phyloP scores from a whole-genome alignment of 1,140 invertebrate species.

The Liolophura sinensis region DNA sequence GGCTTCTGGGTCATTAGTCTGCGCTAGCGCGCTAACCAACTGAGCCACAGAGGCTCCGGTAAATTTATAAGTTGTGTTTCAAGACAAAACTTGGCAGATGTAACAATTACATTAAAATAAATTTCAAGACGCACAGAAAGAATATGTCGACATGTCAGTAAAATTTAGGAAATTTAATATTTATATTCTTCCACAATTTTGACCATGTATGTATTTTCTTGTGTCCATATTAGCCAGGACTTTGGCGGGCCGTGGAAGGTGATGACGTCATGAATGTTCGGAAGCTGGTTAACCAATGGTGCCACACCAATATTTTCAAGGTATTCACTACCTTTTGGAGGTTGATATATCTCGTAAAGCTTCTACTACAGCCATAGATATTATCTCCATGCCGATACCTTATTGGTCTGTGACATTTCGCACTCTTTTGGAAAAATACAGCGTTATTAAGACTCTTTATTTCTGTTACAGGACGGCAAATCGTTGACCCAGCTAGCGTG shows the following conservation, averaged over 20 bases:
- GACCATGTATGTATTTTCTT: neutral
- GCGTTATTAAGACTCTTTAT: neutral
- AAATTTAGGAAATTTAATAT: neutral
- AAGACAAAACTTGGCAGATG: too few species aligned
- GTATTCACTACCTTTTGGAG: slow-evolving; percentile 10
- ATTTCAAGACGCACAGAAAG: too few species aligned
- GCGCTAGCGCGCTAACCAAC: too few species aligned
- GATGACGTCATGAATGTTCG: slow-evolving; percentile 42
- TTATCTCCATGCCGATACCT: neutral
- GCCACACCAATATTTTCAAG: slow-evolving; percentile 34
- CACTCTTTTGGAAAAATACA: too few species aligned
- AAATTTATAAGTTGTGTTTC: too few species aligned
- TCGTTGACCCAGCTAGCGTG: slow-evolving; percentile 35
- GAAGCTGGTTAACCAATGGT: slow-evolving; percentile 42
- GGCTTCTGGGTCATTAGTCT: too few species aligned
- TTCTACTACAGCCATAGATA: neutral
- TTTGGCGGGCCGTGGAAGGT: slow-evolving; percentile 39
- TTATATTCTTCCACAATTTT: neutral
- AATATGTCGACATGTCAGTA: too few species aligned
- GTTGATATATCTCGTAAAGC: neutral
- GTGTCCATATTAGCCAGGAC: slow-evolving; percentile 31
- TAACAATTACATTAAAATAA: too few species aligned
- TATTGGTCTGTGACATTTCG: too few species aligned
- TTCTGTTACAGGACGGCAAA: slow-evolving; percentile 34
- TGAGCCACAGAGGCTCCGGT: too few species aligned